Conservation (phyloP, 2,888 invertebrate genomes). For the Aleiodes testaceus region DNA sequence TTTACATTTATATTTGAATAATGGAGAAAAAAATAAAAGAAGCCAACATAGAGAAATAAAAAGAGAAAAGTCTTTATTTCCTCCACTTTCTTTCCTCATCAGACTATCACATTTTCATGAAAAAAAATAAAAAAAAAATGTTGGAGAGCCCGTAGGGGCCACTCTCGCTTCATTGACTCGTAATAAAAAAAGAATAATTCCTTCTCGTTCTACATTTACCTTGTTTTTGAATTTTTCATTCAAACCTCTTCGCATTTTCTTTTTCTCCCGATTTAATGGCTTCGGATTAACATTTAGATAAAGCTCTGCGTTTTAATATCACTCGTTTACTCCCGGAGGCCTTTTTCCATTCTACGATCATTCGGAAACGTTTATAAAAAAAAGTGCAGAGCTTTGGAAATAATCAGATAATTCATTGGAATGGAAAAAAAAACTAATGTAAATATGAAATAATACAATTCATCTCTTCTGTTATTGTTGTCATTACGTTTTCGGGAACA, state of each 20-base stretch:
- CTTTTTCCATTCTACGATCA: neutral
- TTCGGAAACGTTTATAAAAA: no score
- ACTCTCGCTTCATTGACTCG: conserved; percentile 15
- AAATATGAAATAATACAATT: conserved; percentile 35
- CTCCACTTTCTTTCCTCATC: conserved; percentile 53
- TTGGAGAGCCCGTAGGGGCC: neutral
- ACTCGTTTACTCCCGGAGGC: conserved; percentile 48
- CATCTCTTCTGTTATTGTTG: conserved; percentile 24
- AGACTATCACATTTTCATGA: conserved; percentile 63
- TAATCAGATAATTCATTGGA: conserved; percentile 50
- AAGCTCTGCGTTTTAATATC: conserved; percentile 64
- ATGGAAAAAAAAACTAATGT: conserved; percentile 35
- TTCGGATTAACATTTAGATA: conserved; percentile 71
- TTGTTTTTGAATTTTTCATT: conserved; percentile 17
- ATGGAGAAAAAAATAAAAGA: conserved; percentile 72
- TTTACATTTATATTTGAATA: conserved; percentile 74
- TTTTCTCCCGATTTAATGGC: conserved; percentile 56
- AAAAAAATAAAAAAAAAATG: no score
- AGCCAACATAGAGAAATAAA: conserved; percentile 47
- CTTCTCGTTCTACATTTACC: conserved; percentile 1
- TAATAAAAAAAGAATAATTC: conserved; percentile 5
- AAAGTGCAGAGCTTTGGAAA: conserved; percentile 70
- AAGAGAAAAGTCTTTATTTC: conserved; percentile 40
- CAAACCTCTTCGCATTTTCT: neutral
- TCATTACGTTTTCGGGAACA: conserved; percentile 30